Evolutionary conservation across 1,140 invertebrate genomes (phyloP).

Genomic region (Calycopis cecrops): DNA sequence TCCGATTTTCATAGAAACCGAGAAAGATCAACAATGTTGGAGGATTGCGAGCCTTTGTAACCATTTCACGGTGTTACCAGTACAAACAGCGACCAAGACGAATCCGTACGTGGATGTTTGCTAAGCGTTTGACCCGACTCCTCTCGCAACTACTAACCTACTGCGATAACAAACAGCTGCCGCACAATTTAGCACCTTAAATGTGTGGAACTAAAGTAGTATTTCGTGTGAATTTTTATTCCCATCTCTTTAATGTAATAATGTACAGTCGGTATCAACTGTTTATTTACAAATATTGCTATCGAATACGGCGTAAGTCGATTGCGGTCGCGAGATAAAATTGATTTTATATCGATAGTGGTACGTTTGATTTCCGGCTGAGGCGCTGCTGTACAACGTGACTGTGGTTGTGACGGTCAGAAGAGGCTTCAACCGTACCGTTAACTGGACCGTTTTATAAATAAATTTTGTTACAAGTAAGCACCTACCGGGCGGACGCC

Average conservation of each 20-base stretch:
- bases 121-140: constrained; percentile 60
- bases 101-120: constrained; percentile 54
- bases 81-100: constrained; percentile 49
- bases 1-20: constrained; percentile 39
- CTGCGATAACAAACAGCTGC: constrained; percentile 43
- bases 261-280: constrained; percentile 65
- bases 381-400: not conserved
- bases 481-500: not conserved
- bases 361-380: constrained; percentile 7
- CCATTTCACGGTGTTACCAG: constrained; percentile 46
- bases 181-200: constrained; percentile 37
- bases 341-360: constrained; percentile 26
- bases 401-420: constrained; percentile 41
- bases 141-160: constrained; percentile 64
- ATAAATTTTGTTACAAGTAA: constrained; percentile 54
- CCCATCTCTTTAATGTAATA: constrained; percentile 58
- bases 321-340: constrained; percentile 24
- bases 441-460: constrained; percentile 60
- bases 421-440: constrained; percentile 59
- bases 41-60: constrained; percentile 46
- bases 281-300: constrained; percentile 59
- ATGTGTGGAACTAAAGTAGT: constrained; percentile 30
- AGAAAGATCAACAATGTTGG: constrained; percentile 43
- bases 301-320: constrained; percentile 30
- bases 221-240: constrained; percentile 38